Evolutionary conservation across 2,797 vertebrate genomes (phyloP).

Genomic region (Pogoniulus pusillus): DNA sequence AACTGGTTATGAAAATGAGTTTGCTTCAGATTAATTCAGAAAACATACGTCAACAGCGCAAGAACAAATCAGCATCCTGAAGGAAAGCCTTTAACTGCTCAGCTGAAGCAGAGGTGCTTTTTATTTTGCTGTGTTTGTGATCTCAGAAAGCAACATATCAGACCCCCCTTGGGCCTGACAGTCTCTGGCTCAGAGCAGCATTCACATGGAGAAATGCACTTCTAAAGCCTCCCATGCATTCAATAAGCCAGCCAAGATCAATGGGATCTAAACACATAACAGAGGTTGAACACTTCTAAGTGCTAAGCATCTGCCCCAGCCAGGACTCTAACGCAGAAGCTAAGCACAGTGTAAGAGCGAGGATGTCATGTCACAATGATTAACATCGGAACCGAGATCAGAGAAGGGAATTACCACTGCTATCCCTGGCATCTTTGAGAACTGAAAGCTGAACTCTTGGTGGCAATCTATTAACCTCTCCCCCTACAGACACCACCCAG

Average conservation of each 20-base stretch:
- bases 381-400: slow-evolving; percentile 17
- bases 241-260: slow-evolving; percentile 23
- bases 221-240: not conserved
- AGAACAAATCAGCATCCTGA: not conserved
- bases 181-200: not conserved
- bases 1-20: slow-evolving; percentile 42
- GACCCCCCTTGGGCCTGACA: not conserved
- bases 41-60: not conserved
- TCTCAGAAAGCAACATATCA: not conserved
- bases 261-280: slow-evolving; percentile 30
- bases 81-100: slow-evolving; percentile 17
- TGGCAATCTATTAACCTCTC: not conserved
- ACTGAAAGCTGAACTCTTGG: not conserved
- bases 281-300: slow-evolving; percentile 19
- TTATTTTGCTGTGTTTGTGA: slow-evolving; percentile 15
- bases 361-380: slow-evolving; percentile 11
- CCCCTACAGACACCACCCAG: not conserved
- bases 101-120: not conserved
- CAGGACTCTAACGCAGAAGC: not conserved
- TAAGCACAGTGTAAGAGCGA: not conserved
- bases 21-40: slow-evolving; percentile 33
- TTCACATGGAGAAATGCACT: slow-evolving; percentile 19
- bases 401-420: slow-evolving; percentile 26
- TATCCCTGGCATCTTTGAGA: not conserved
- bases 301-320: not conserved